phyloP scores from a whole-genome alignment of 2,888 invertebrate genomes.

The Stenolophus ochropezus region DNA sequence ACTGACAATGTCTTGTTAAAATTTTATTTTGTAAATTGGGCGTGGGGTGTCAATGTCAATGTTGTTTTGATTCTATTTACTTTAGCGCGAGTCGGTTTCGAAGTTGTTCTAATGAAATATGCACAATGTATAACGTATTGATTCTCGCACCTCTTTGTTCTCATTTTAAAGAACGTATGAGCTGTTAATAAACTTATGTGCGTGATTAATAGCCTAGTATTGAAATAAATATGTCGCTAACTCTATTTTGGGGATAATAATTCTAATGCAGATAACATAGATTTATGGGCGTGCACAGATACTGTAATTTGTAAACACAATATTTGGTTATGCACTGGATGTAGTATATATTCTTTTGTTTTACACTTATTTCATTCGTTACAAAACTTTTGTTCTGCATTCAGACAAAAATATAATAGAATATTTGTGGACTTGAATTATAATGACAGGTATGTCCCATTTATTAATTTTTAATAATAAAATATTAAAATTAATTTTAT shows the following conservation, averaged over 20 bases:
- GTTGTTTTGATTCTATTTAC: constrained; percentile 23
- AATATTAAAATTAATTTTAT: too few species aligned
- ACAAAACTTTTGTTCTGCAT: too few species aligned
- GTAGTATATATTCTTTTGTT: not conserved
- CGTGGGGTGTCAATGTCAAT: constrained; percentile 10
- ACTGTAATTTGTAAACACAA: not conserved
- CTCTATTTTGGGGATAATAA: not conserved
- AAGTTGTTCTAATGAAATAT: not conserved
- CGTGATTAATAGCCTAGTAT: not conserved
- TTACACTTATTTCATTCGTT: too few species aligned
- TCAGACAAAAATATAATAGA: too few species aligned
- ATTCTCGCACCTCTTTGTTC: not conserved
- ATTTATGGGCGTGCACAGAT: not conserved
- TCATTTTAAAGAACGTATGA: not conserved
- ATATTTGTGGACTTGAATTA: too few species aligned
- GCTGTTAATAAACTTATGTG: not conserved
- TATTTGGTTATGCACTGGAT: not conserved
- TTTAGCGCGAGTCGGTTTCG: not conserved
- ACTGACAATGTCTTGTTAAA: constrained; percentile 17
- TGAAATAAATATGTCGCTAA: constrained; percentile 1
- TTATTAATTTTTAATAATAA: too few species aligned
- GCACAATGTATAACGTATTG: not conserved
- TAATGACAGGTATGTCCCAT: too few species aligned
- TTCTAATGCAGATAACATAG: not conserved
- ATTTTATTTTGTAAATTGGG: constrained; percentile 32